A percentile compares a stretch with the other conserved stretches of the same genome.
Evolutionary conservation across 2,113 vertebrate genomes (phyloP).

Genomic region (Lepidothrix coronata): DNA sequence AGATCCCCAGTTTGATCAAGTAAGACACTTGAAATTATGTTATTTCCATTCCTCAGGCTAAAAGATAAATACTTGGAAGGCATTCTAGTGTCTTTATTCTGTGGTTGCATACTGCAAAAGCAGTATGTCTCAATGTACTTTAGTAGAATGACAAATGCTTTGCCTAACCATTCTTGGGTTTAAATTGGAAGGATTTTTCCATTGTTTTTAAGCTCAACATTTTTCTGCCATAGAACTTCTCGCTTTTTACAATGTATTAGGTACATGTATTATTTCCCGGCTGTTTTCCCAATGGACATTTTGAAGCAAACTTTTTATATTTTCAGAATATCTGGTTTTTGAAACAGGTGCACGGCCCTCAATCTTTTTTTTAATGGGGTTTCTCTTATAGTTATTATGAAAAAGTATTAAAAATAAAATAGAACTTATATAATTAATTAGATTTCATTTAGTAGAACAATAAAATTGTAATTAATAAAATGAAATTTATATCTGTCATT

Average conservation of each 20-base stretch:
- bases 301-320: background rate
- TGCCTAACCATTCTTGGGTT: background rate
- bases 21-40: conserved; percentile 67
- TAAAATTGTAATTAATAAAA: background rate
- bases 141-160: background rate
- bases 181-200: background rate
- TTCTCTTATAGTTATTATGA: background rate
- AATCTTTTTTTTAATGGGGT: background rate
- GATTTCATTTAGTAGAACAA: background rate
- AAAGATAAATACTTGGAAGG: background rate
- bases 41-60: background rate
- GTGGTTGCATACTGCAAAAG: background rate
- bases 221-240: background rate
- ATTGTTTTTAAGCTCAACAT: background rate
- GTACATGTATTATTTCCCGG: background rate
- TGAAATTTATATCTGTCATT: background rate
- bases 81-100: background rate
- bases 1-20: conserved; percentile 98
- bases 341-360: fast-evolving
- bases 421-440: background rate
- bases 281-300: background rate
- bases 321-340: background rate
- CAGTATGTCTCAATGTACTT: background rate
- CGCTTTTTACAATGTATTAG: background rate
- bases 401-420: background rate